phyloP scores from a whole-genome alignment of 2,888 invertebrate genomes.

The Timema podura region DNA sequence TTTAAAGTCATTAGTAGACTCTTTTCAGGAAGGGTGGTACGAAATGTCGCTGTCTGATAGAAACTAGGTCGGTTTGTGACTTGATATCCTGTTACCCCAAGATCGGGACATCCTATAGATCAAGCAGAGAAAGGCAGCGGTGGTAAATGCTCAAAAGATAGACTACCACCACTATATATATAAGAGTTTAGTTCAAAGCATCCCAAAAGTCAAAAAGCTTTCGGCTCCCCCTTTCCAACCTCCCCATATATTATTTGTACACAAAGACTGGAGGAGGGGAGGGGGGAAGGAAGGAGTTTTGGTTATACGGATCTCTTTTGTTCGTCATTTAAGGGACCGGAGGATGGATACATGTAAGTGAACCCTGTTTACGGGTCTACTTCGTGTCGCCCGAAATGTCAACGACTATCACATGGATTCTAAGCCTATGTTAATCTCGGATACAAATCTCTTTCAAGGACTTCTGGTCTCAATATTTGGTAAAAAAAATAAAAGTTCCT shows the following conservation, averaged over 20 bases:
- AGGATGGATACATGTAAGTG: constrained; percentile 3
- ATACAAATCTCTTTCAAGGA: no score
- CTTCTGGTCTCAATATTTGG: no score
- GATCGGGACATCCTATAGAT: constrained; percentile 8
- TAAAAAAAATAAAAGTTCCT: no score
- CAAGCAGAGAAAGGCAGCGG: constrained; percentile 7
- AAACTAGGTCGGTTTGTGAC: not conserved
- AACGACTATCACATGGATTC: no score
- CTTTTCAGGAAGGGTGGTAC: no score
- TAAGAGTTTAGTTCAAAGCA: constrained; percentile 16
- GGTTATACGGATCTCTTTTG: constrained; percentile 14
- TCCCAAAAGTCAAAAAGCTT: constrained; percentile 11
- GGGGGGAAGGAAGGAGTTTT: not conserved
- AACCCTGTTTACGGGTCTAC: constrained; percentile 5
- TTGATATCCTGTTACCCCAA: not conserved
- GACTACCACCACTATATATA: constrained; percentile 21
- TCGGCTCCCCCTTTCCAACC: not conserved
- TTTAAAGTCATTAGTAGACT: no score
- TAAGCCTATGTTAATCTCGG: no score
- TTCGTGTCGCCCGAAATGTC: no score
- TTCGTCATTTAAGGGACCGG: not conserved
- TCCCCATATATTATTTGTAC: constrained; percentile 23
- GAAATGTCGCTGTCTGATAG: no score
- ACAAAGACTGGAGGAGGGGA: constrained; percentile 14
- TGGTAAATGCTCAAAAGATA: constrained; percentile 28